phyloP scores from a whole-genome alignment of 2,888 invertebrate species.

The Pantelozetes paolii region DNA sequence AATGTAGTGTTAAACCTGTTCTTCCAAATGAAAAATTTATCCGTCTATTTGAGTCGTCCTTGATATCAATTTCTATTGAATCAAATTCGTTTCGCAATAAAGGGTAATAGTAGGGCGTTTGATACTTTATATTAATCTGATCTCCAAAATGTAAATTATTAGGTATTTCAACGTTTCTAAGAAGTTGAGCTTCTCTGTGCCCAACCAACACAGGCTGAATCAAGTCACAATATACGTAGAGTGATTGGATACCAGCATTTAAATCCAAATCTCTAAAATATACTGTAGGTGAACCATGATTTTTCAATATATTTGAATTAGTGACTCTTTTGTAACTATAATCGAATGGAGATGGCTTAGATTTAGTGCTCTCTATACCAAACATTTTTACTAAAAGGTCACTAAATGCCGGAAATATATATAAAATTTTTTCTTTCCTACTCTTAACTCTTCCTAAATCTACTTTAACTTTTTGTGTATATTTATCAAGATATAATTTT shows the following conservation, averaged over 20 bases:
- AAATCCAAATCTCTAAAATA: too few species aligned
- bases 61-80: constrained; percentile 18
- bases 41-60: neutral
- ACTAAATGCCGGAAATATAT: too few species aligned
- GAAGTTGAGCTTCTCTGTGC: neutral
- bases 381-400: too few species aligned
- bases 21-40: constrained; percentile 22
- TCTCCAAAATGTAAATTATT: constrained; percentile 1
- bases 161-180: constrained; percentile 10
- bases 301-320: too few species aligned
- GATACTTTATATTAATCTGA: neutral
- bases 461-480: too few species aligned
- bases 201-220: constrained; percentile 18
- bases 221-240: constrained; percentile 42
- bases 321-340: too few species aligned
- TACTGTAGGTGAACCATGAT: too few species aligned
- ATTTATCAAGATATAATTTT: too few species aligned
- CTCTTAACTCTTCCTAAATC: too few species aligned
- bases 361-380: too few species aligned
- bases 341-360: too few species aligned
- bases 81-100: neutral
- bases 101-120: constrained; percentile 10
- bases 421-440: too few species aligned
- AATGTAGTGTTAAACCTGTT: constrained; percentile 21
- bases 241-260: neutral